Evolutionary conservation across 2,888 invertebrate species (phyloP), one percentile per base, ranked within the genome.

Genomic region (Dasysyrphus albostriatus): DNA sequence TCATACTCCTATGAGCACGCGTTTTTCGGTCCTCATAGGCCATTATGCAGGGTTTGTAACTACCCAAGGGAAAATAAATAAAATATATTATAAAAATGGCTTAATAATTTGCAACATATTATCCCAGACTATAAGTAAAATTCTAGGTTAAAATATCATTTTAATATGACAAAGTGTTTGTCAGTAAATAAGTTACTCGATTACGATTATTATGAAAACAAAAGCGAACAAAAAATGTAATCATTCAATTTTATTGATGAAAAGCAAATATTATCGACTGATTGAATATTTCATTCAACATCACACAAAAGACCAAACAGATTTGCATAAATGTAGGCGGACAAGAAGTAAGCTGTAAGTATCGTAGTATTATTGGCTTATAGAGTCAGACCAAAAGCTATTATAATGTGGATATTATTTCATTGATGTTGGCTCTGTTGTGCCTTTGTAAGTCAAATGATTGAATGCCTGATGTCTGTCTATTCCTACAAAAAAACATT

Each of bases 321-420:
- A 84, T 84, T 81, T 84, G 58, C 81, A 84, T 84, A 76, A 72
- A 59, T 61, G 84, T 73, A 67, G 84, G 84, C 76, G 84, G 73
- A 85, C 81, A 56, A 81, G 76, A 54, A 39, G 39, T 14, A 67
- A 67, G 24, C 24, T 24, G 24, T 24, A 24, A 24, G 24, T 24
- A 24, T 19, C 51, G 34, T 29, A 61, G 29, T 67, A 73, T 59
- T 59, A 59, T 61, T 70, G 61, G 61, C 63, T 63, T 44, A n/a
- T n/a, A 49, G n/a, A 65, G 39, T 49, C 19, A 16, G 5, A n/a
- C 34, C 37, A 44, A 69, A 59, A 69, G 16, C 51, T 32, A 61
- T 39, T 49, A 44, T 61, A 74, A 59, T 12, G 47, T n/a, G 10
- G 19, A 39, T 32, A 73, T 19, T 39, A 73, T 19, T 39, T 14